Conservation (phyloP, 2,888 invertebrate species). For the Coelinius sp. region DNA sequence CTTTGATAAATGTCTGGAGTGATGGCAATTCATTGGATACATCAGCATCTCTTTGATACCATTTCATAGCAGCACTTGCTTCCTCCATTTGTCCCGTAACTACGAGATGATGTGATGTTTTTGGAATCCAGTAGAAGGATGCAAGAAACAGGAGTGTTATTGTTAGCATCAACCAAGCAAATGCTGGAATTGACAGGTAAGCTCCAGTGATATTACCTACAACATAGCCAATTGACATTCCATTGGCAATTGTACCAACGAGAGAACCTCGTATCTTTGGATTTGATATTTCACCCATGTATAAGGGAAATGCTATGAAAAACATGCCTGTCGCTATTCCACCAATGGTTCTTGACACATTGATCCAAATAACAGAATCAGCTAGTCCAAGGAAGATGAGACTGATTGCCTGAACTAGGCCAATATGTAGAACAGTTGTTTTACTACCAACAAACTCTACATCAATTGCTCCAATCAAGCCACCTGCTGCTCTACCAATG, state of each 20-base stretch:
- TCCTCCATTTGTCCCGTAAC: constrained; percentile 36
- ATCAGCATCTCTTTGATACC: constrained; percentile 54
- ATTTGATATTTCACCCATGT: constrained; percentile 58
- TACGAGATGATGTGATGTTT: constrained; percentile 59
- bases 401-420: constrained; percentile 41
- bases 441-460: constrained; percentile 43
- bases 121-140: constrained; percentile 57
- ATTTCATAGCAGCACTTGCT: constrained; percentile 53
- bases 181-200: constrained; percentile 54
- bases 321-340: constrained; percentile 55
- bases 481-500: constrained; percentile 44
- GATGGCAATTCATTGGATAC: constrained; percentile 47
- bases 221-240: constrained; percentile 57
- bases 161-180: constrained; percentile 56
- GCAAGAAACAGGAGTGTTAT: constrained; percentile 53
- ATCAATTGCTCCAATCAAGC: constrained; percentile 41
- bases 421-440: constrained; percentile 37
- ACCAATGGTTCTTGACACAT: constrained; percentile 43
- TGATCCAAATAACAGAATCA: constrained; percentile 43
- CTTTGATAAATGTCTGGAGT: constrained; percentile 48
- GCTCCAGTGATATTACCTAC: constrained; percentile 61
- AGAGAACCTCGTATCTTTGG: constrained; percentile 57
- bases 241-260: constrained; percentile 56
- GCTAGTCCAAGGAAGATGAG: constrained; percentile 38
- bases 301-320: constrained; percentile 57